A percentile compares a stretch with the other conserved stretches of the same genome.
These are phyloP conservation scores for Cyclopterus lumpus DNA, from an alignment of 2,797 vertebrate species.

Conservation along the genomic window DNA sequence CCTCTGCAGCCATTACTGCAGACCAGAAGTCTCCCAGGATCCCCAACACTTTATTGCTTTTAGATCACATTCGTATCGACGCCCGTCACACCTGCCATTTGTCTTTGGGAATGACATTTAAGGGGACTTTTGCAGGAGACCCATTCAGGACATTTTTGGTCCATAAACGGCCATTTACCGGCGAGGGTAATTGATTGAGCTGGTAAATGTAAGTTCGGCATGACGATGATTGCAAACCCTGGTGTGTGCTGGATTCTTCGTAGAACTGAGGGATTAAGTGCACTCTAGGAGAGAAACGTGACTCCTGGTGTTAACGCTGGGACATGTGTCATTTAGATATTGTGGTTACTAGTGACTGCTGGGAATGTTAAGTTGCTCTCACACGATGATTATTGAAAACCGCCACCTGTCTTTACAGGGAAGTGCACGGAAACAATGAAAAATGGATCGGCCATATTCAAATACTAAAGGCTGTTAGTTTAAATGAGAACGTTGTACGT, in stretches of 20 bases:
- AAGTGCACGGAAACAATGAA: slow-evolving; percentile 38
- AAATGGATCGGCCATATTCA: slow-evolving; percentile 42
- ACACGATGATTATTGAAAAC: slow-evolving; percentile 32
- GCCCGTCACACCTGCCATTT: slow-evolving; percentile 87
- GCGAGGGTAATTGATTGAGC: slow-evolving; percentile 85
- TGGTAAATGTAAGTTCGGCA: slow-evolving; percentile 74
- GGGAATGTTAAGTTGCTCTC: slow-evolving; percentile 32
- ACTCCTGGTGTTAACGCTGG: slow-evolving; percentile 48
- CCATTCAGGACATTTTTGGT: slow-evolving; percentile 84
- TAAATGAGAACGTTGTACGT: slow-evolving; percentile 29
- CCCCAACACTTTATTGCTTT: slow-evolving; percentile 84
- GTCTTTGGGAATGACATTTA: slow-evolving; percentile 83
- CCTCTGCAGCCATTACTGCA: slow-evolving; percentile 70
- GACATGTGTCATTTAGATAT: slow-evolving; percentile 50
- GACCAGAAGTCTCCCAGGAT: slow-evolving; percentile 77
- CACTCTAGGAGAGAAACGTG: slow-evolving; percentile 40
- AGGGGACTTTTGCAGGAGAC: slow-evolving; percentile 79
- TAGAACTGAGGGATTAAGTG: slow-evolving; percentile 56
- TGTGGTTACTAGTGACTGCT: slow-evolving; percentile 20
- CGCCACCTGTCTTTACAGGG: slow-evolving; percentile 47
- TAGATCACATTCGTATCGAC: slow-evolving; percentile 89
- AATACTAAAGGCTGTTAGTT: slow-evolving; percentile 44
- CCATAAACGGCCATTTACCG: slow-evolving; percentile 83
- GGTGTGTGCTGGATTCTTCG: slow-evolving; percentile 50
- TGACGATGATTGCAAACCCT: slow-evolving; percentile 60